These are phyloP conservation scores for Taphrorychus bicolor DNA, from an alignment of 2,888 invertebrate genomes.

Conservation along the genomic window DNA sequence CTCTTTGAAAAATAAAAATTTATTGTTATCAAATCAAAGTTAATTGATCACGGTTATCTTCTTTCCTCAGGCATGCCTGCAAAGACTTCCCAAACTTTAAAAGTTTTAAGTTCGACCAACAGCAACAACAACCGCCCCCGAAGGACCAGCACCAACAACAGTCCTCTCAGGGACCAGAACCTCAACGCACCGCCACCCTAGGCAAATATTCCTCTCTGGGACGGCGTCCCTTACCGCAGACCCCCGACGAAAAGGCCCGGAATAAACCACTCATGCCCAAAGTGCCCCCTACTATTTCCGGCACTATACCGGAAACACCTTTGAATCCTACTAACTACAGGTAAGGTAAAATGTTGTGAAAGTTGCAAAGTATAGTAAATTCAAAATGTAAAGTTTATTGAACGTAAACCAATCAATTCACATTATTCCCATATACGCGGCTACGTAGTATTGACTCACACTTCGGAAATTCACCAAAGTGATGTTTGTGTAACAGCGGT, in stretches of 20 bases:
- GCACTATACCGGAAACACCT: conserved; percentile 55
- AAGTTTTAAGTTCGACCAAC: conserved; percentile 64
- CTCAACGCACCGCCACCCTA: conserved; percentile 58
- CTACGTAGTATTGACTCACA: too few relatives aligned
- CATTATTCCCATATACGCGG: too few relatives aligned
- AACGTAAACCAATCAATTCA: too few relatives aligned
- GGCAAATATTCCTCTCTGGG: conserved; percentile 60
- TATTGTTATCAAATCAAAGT: too few relatives aligned
- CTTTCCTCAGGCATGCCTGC: conserved; percentile 60
- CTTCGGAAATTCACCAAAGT: too few relatives aligned
- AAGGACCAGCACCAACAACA: conserved; percentile 55
- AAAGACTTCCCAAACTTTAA: conserved; percentile 62
- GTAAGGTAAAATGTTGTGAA: conserved; percentile 11
- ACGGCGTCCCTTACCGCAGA: conserved; percentile 58
- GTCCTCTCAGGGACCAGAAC: conserved; percentile 40
- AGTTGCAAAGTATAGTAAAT: too few relatives aligned
- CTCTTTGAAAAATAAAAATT: too few relatives aligned
- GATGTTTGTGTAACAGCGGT: too few relatives aligned
- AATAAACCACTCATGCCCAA: conserved; percentile 57
- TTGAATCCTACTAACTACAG: conserved; percentile 63
- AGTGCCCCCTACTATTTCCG: conserved; percentile 54
- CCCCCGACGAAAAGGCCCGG: conserved; percentile 58
- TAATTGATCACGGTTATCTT: too few relatives aligned
- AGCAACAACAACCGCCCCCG: conserved; percentile 59
- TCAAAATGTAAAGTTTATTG: too few relatives aligned